phyloP scores from a whole-genome alignment of 2,888 invertebrate species.

The Tetragnatha montana region DNA sequence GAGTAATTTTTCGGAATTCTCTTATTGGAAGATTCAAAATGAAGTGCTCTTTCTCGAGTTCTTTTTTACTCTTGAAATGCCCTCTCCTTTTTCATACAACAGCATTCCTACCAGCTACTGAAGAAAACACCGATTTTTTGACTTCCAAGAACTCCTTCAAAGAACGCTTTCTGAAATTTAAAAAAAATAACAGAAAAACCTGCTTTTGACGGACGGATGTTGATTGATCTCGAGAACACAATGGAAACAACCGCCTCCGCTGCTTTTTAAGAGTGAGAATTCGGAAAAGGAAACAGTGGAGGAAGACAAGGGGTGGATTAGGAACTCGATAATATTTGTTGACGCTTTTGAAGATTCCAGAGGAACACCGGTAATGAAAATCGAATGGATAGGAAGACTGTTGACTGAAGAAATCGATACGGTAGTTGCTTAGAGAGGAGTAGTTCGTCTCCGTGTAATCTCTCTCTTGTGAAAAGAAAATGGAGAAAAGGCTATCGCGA shows the following conservation, averaged over 20 bases:
- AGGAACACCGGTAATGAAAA: not conserved
- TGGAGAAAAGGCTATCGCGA: not conserved
- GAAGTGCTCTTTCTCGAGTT: too few species aligned
- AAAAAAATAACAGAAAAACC: not conserved
- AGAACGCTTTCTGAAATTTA: not conserved
- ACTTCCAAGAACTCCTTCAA: not conserved
- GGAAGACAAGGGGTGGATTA: not conserved
- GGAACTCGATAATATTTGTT: not conserved
- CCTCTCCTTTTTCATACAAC: too few species aligned
- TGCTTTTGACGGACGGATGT: not conserved
- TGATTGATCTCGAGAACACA: not conserved
- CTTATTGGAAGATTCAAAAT: too few species aligned
- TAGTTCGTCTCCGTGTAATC: not conserved
- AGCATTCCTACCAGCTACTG: too few species aligned
- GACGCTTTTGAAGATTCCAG: not conserved
- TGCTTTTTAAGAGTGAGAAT: not conserved
- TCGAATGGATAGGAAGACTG: not conserved
- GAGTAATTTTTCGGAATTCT: too few species aligned
- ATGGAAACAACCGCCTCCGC: not conserved
- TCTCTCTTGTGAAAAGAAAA: not conserved
- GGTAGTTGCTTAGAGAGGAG: not conserved
- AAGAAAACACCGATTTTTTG: too few species aligned
- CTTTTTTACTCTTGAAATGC: too few species aligned
- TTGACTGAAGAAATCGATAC: not conserved
- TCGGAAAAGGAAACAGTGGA: not conserved